A percentile compares a stretch with the other conserved stretches of the same genome.
phyloP scores from a whole-genome alignment of 92 coral and sea anemone species.

The Phymanthus crucifer region DNA sequence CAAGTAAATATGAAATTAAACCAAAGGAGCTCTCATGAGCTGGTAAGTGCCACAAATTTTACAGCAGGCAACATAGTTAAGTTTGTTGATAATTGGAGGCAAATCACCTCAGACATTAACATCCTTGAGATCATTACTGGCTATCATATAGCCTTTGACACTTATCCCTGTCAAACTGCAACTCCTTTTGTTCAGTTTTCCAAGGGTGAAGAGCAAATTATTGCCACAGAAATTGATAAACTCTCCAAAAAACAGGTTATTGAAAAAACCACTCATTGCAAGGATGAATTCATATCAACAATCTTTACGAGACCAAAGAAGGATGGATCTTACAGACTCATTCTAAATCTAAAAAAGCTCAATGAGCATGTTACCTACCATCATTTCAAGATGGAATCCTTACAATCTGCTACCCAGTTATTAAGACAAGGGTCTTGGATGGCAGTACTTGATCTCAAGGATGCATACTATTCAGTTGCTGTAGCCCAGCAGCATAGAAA shows the following conservation, averaged over 20 bases:
- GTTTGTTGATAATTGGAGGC: conserved; percentile 34
- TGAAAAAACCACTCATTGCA: background rate
- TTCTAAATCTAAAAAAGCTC: conserved; percentile 24
- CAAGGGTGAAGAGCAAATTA: conserved; percentile 19
- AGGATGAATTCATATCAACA: conserved; percentile 10
- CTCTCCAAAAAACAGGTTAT: conserved; percentile 11
- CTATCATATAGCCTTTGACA: conserved; percentile 12
- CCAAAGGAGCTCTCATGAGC: background rate
- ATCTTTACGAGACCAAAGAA: conserved; percentile 19
- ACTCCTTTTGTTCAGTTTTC: conserved; percentile 17
- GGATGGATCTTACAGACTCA: conserved; percentile 23
- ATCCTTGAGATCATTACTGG: conserved; percentile 52
- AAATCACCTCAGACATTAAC: conserved; percentile 50
- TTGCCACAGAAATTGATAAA: conserved; percentile 24
- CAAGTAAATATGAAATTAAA: background rate
- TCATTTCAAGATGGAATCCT: too few species aligned
- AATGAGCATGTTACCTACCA: conserved; percentile 27
- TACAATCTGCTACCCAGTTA: conserved; percentile 22
- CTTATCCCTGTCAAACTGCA: conserved; percentile 22
- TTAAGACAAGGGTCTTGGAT: conserved; percentile 1
- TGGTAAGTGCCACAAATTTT: conserved; percentile 17
- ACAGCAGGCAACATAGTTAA: conserved; percentile 48
- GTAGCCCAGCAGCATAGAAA: background rate
- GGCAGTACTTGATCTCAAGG: too few species aligned
- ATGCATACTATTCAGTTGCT: conserved; percentile 16